phyloP scores from a whole-genome alignment of 1,140 invertebrate genomes.

The Elymnias hypermnestra region DNA sequence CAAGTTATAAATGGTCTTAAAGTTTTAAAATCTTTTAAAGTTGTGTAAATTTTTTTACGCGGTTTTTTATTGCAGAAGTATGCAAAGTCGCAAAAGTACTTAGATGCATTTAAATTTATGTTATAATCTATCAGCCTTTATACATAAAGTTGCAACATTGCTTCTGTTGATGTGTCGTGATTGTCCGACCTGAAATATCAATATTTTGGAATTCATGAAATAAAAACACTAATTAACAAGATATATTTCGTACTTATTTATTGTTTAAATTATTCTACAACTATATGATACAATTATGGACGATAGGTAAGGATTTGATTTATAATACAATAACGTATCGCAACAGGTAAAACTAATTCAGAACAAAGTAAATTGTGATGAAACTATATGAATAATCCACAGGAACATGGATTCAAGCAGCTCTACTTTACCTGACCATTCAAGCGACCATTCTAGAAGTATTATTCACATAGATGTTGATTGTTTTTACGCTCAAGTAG shows the following conservation, averaged over 20 bases:
- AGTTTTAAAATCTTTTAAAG: too few relatives aligned
- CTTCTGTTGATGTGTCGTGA: slow-evolving; percentile 73
- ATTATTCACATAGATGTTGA: slow-evolving; percentile 88
- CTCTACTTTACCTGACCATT: slow-evolving; percentile 47
- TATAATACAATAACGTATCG: slow-evolving; percentile 36
- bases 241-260: slow-evolving; percentile 46
- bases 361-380: slow-evolving; percentile 61
- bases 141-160: slow-evolving; percentile 47
- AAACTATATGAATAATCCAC: slow-evolving; percentile 55
- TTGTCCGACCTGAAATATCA: slow-evolving; percentile 69
- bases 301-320: slow-evolving; percentile 52
- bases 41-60: too few relatives aligned
- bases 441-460: slow-evolving; percentile 75
- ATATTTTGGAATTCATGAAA: slow-evolving; percentile 71
- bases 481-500: slow-evolving; percentile 90
- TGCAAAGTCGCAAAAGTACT: too few relatives aligned
- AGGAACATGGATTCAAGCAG: slow-evolving; percentile 69
- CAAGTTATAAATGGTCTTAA: too few relatives aligned
- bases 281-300: slow-evolving; percentile 48
- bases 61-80: too few relatives aligned
- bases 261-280: slow-evolving; percentile 43
- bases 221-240: slow-evolving; percentile 52
- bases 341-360: slow-evolving; percentile 60
- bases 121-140: too few relatives aligned
- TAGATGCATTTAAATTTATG: too few relatives aligned